Evolutionary conservation across 2,797 vertebrate species (phyloP).

Genomic region (Okamejei kenojei): DNA sequence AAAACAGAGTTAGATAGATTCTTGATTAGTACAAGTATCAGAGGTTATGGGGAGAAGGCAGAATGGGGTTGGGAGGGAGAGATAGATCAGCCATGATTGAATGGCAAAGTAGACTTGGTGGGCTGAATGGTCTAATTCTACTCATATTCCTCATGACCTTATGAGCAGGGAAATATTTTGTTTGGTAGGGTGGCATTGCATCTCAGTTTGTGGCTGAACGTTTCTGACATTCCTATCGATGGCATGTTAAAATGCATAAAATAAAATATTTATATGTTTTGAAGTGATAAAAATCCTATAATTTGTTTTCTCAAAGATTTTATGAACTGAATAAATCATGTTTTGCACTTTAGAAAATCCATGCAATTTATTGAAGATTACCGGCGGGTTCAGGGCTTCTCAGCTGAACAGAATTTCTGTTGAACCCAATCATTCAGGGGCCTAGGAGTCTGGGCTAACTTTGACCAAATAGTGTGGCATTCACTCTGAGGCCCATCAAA

Average conservation of each 20-base stretch:
- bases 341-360: background rate
- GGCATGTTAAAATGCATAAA: background rate
- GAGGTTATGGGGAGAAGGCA: too few relatives aligned
- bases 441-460: too few relatives aligned
- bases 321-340: background rate
- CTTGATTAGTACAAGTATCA: too few relatives aligned
- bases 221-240: background rate
- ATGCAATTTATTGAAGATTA: background rate
- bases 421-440: background rate
- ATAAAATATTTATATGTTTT: background rate
- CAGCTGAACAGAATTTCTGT: background rate
- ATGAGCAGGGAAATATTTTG: background rate
- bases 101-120: too few relatives aligned
- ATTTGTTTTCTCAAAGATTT: background rate
- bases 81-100: too few relatives aligned
- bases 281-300: background rate
- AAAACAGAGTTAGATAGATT: too few relatives aligned
- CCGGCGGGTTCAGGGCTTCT: background rate
- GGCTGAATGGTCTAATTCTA: too few relatives aligned
- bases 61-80: too few relatives aligned
- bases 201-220: background rate
- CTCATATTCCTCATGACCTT: too few relatives aligned
- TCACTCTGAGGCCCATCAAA: slow-evolving; percentile 9
- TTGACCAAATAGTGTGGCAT: background rate
- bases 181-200: background rate